Evolutionary conservation across 2,113 vertebrate species (phyloP).

Genomic region (Otolemur garnettii): DNA sequence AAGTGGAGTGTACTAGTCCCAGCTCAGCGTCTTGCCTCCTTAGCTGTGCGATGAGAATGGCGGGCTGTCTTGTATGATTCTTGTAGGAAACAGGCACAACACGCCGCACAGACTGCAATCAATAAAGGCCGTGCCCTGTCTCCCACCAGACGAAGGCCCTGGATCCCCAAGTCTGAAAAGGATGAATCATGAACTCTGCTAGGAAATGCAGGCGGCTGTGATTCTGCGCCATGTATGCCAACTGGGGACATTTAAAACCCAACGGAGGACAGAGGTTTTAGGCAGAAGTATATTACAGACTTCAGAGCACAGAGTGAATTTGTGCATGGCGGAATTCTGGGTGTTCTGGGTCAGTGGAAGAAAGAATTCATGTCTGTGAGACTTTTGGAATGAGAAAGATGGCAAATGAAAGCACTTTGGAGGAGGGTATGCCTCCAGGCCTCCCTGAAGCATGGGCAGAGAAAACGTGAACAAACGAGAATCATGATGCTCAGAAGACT

Average conservation of each 20-base stretch:
- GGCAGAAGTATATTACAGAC: not conserved
- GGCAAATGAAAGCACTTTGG: accelerated
- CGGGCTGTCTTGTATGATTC: accelerated
- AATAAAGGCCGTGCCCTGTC: not conserved
- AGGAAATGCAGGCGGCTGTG: not conserved
- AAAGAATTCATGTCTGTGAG: not conserved
- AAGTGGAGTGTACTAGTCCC: accelerated
- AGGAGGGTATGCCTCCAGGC: not conserved
- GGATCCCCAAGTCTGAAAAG: not conserved
- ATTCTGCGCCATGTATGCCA: not conserved
- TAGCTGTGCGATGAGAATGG: accelerated
- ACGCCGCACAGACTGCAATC: accelerated
- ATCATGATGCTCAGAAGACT: accelerated
- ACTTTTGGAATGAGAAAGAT: not conserved
- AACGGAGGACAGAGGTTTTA: not conserved
- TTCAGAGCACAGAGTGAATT: accelerated
- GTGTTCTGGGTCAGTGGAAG: not conserved
- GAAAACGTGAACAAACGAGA: accelerated
- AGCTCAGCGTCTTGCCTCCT: not conserved
- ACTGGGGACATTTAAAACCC: not conserved
- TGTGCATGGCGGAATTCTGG: accelerated
- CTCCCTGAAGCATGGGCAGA: not conserved
- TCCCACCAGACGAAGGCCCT: not conserved
- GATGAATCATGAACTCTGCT: not conserved
- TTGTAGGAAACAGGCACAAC: not conserved